These are phyloP conservation scores for Ricordea florida DNA, from an alignment of 92 coral and sea anemone species.

Conservation along the genomic window DNA sequence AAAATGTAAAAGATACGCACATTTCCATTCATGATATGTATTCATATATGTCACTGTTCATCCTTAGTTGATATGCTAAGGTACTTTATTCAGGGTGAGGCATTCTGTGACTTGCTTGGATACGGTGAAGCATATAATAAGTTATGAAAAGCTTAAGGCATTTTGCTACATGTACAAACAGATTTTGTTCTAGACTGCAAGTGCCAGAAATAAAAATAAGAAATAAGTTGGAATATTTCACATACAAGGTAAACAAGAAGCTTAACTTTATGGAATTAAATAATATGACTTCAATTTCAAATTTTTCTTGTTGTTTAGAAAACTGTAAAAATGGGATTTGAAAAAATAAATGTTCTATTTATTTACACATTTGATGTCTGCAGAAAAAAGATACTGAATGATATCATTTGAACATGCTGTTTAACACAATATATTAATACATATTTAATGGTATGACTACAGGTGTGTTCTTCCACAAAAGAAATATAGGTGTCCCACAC, in stretches of 20 bases:
- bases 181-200: no score
- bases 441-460: constrained; percentile 3
- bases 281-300: neutral
- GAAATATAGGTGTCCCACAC: neutral
- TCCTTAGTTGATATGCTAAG: constrained; percentile 24
- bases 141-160: no score
- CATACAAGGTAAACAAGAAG: no score
- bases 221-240: no score
- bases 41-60: constrained; percentile 10
- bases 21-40: constrained; percentile 15
- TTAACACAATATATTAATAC: neutral
- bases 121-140: no score
- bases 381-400: neutral
- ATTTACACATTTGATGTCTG: constrained; percentile 1
- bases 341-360: neutral
- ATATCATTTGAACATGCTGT: neutral
- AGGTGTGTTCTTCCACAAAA: constrained; percentile 13
- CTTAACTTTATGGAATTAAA: no score
- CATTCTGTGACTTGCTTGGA: no score
- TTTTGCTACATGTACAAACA: no score
- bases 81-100: no score
- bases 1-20: constrained; percentile 9
- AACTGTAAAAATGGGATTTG: neutral
- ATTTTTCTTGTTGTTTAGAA: neutral
- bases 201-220: no score